phyloP scores from a whole-genome alignment of 2,888 invertebrate genomes.

The Biston stratarius region DNA sequence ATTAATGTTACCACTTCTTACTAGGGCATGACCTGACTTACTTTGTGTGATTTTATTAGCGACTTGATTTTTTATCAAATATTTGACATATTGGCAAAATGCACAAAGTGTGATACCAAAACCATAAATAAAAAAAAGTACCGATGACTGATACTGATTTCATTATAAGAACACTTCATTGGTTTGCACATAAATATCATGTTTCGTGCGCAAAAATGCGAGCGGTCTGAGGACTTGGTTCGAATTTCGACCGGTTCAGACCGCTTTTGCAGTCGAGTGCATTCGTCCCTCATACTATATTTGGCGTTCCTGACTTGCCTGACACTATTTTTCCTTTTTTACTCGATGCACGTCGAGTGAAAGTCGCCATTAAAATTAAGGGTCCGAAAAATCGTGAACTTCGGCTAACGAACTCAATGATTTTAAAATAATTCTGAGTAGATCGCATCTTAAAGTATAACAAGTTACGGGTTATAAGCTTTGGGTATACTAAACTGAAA shows the following conservation, averaged over 20 bases:
- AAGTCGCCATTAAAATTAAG: constrained; percentile 33
- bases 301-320: constrained; percentile 46
- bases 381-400: background rate
- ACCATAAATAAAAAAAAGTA: background rate
- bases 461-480: background rate
- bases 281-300: constrained; percentile 57
- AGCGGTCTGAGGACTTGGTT: constrained; percentile 60
- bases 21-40: no score
- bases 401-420: background rate
- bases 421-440: background rate
- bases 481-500: background rate
- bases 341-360: constrained; percentile 18
- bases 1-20: no score
- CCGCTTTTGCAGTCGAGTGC: constrained; percentile 52
- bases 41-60: no score
- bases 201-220: constrained; percentile 75
- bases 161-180: constrained; percentile 57
- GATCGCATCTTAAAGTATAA: background rate
- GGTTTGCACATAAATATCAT: constrained; percentile 59
- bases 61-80: no score
- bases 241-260: constrained; percentile 69
- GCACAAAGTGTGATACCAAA: background rate
- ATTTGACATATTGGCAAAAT: background rate
- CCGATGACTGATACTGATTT: constrained; percentile 43
- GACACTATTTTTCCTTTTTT: constrained; percentile 44